A percentile compares a stretch with the other conserved stretches of the same genome.
Evolutionary conservation across 2,113 vertebrate species (phyloP).

Genomic region (Psilopsiagon aurifrons): DNA sequence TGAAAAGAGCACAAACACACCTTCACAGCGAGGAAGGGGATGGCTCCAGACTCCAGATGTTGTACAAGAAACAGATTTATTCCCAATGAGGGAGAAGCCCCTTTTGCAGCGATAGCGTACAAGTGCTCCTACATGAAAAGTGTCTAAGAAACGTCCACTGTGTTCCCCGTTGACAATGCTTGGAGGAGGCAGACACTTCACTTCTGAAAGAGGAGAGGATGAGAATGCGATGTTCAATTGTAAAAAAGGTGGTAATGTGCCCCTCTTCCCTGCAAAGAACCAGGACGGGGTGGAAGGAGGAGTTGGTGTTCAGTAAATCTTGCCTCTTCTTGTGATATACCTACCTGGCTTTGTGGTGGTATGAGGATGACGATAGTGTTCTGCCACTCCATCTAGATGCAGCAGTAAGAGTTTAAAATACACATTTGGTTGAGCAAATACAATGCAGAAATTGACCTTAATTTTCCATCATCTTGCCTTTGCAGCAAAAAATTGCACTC

Average conservation of each 20-base stretch:
- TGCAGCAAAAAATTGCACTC: neutral
- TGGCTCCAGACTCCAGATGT: constrained; percentile 19
- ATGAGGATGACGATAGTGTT: neutral
- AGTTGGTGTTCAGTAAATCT: neutral
- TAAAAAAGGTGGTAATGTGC: neutral
- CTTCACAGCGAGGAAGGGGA: constrained; percentile 37
- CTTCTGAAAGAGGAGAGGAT: neutral
- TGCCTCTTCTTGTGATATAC: neutral
- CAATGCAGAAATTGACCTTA: neutral
- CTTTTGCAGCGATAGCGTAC: constrained; percentile 40
- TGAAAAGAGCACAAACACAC: neutral
- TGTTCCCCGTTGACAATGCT: constrained; percentile 4
- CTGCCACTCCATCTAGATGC: constrained; percentile 26
- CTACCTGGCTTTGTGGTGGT: neutral
- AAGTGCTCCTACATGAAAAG: neutral
- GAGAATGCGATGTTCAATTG: neutral
- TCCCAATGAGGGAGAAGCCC: constrained; percentile 29
- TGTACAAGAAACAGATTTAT: neutral
- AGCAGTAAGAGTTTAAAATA: neutral
- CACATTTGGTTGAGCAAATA: neutral
- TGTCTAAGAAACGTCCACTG: neutral
- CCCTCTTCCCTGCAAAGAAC: neutral
- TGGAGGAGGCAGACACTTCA: constrained; percentile 47
- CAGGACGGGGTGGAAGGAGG: neutral
- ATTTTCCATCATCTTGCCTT: neutral